Evolutionary conservation across 2,888 invertebrate species (phyloP), one percentile per base, ranked within the genome.

Genomic region (Heliconius erato): DNA sequence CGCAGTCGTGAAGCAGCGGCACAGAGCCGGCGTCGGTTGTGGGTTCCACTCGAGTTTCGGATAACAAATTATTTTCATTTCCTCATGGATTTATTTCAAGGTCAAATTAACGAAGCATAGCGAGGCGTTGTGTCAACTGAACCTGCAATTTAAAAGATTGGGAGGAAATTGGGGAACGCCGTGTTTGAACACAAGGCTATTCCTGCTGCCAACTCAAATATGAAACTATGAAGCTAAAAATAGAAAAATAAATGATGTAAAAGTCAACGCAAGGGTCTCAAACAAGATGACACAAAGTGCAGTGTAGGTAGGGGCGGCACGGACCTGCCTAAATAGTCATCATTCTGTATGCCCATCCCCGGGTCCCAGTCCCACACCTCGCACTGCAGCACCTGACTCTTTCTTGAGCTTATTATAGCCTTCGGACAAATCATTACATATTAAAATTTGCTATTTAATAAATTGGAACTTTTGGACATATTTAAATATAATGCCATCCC

Each of bases 251-350:
- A 23, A 63, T 63, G 91, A 89, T 90, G 90, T 86, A 88, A 91
- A 90, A 89, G 91, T 85, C 86, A 86, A 87, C 85, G 76, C 79
- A 87, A 76, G 84, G 87, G 86, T 86, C 85, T 28, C 67, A 68
- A 67, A 78, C 63, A 59, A 59, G 86, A 87, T 88, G 87, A 90
- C 86, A 87, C 88, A 89, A 78, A 40, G 32, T 35, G 54, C 88
- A 90, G 89, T 86, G 87, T 88, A 88, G 87, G 87, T 88, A 88
- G 87, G 88, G 87, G 86, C 87, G 87, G 89, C 90, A 94, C 96
- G 96, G 96, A 98, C 98, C 98, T 98, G 97, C 98, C 98, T 95
- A 98, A 97, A 94, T 96, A 97, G 97, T 98, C 98, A 96, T 98
- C 98, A 95, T 97, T 97, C 93, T 97, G 97, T 90, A 97, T 97